phyloP scores from a whole-genome alignment of 2,888 invertebrate species.

The Eupithecia subfuscata region DNA sequence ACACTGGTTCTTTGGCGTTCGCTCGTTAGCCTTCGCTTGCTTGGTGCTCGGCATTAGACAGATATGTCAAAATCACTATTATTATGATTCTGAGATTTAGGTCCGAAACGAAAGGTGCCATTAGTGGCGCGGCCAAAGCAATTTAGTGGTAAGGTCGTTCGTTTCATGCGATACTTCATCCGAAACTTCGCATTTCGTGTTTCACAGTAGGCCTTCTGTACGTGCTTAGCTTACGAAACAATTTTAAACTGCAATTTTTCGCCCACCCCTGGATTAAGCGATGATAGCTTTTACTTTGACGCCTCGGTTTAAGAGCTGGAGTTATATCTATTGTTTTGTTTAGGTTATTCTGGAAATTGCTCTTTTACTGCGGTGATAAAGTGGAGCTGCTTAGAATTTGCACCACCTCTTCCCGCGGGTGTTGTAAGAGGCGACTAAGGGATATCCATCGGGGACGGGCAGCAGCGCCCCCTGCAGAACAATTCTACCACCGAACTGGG shows the following conservation, averaged over 20 bases:
- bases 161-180: slow-evolving; percentile 38
- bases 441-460: too few relatives aligned
- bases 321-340: slow-evolving; percentile 28
- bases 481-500: too few relatives aligned
- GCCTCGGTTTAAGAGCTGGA: slow-evolving; percentile 29
- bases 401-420: too few relatives aligned
- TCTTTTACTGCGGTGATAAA: slow-evolving; percentile 5
- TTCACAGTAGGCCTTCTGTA: slow-evolving; percentile 34
- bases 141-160: not conserved
- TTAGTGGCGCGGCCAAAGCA: not conserved
- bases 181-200: not conserved
- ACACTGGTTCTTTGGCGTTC: too few relatives aligned
- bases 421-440: too few relatives aligned
- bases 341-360: slow-evolving; percentile 19
- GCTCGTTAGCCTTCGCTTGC: too few relatives aligned
- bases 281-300: slow-evolving; percentile 46
- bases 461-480: too few relatives aligned
- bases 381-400: too few relatives aligned
- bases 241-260: slow-evolving; percentile 56
- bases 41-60: not conserved
- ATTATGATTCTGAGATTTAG: not conserved
- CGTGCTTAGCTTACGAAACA: slow-evolving; percentile 58
- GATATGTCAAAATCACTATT: too few relatives aligned
- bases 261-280: slow-evolving; percentile 44
- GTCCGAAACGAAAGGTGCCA: not conserved